phyloP scores from a whole-genome alignment of 2,113 vertebrate genomes.

The Penelope pileata region DNA sequence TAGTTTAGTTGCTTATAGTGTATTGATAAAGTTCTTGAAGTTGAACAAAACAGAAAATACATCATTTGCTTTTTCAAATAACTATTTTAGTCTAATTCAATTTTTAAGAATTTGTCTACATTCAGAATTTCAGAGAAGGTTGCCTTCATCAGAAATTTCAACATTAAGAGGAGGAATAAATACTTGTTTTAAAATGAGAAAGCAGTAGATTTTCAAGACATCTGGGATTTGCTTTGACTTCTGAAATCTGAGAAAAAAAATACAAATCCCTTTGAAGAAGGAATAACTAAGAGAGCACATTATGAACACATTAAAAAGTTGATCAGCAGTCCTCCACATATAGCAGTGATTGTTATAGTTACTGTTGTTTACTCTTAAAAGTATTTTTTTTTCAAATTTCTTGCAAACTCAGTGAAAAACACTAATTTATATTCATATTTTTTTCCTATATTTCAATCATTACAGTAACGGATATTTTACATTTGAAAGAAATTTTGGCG shows the following conservation, averaged over 20 bases:
- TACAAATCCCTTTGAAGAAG: not conserved
- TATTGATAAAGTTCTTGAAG: not conserved
- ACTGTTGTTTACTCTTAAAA: not conserved
- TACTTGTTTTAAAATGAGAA: not conserved
- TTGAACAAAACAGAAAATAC: not conserved
- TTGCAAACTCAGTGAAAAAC: not conserved
- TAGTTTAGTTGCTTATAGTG: not conserved
- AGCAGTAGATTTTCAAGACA: not conserved
- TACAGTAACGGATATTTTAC: not conserved
- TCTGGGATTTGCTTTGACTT: not conserved
- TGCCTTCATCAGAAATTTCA: not conserved
- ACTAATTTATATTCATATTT: not conserved
- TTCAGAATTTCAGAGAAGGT: not conserved
- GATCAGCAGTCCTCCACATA: not conserved
- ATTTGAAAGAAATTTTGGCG: slow-evolving; percentile 15
- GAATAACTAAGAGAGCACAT: not conserved
- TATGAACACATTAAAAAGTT: not conserved
- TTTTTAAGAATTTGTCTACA: not conserved
- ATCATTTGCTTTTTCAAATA: not conserved
- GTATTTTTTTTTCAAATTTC: not conserved
- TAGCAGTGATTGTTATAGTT: not conserved
- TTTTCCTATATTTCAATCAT: not conserved
- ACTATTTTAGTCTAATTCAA: not conserved
- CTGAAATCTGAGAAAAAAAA: not conserved
- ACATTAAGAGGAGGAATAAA: not conserved